Conservation (phyloP, 2,888 invertebrate genomes). For the Anarsia innoxiella region DNA sequence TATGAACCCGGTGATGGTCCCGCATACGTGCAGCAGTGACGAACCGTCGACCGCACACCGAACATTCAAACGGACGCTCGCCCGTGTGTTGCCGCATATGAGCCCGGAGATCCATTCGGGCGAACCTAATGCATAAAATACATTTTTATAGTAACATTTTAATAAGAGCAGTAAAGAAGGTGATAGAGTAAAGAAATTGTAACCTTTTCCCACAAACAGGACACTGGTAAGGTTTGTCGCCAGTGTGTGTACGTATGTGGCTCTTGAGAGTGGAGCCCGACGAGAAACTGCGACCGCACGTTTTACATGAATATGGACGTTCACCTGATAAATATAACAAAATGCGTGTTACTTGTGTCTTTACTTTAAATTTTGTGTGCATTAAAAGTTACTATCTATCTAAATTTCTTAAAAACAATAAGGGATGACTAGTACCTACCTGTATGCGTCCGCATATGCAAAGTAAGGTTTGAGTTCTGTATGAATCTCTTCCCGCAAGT, state of each 20-base stretch:
- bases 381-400: not conserved
- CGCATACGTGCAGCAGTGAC: constrained; percentile 42
- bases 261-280: constrained; percentile 62
- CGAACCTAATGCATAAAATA: too few relatives aligned
- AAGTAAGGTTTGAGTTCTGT: constrained; percentile 73
- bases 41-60: constrained; percentile 54
- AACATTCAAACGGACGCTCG: constrained; percentile 70
- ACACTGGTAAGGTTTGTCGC: constrained; percentile 41
- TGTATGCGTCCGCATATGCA: constrained; percentile 63
- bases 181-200: not conserved
- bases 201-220: constrained; percentile 31
- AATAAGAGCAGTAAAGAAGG: too few relatives aligned
- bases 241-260: constrained; percentile 66
- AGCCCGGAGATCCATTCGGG: constrained; percentile 49
- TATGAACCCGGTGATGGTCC: constrained; percentile 52
- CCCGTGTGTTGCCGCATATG: constrained; percentile 74
- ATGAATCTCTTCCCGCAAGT: constrained; percentile 76
- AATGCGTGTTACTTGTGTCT: too few relatives aligned
- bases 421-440: constrained; percentile 25
- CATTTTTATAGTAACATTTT: too few relatives aligned
- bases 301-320: constrained; percentile 28
- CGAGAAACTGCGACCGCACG: constrained; percentile 54
- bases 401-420: not conserved
- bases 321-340: too few relatives aligned
- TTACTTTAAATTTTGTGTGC: too few relatives aligned